Evolutionary conservation across 2,888 invertebrate species (phyloP).

Genomic region (Flexamia atlantica): DNA sequence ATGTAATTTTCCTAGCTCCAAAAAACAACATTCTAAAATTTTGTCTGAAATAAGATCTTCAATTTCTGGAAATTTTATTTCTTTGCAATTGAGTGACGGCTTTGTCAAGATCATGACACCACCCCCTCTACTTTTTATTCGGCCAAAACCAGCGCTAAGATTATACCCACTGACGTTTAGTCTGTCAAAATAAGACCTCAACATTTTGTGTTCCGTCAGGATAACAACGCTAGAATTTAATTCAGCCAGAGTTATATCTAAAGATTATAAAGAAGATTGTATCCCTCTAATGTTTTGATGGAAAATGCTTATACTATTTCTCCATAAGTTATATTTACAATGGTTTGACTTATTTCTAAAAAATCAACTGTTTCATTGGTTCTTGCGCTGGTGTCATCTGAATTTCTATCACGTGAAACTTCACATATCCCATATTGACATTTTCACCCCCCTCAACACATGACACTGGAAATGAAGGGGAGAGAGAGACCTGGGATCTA

Average conservation of each 20-base stretch:
- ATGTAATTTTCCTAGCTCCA: not conserved
- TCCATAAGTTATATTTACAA: not conserved
- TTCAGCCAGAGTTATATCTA: constrained; percentile 14
- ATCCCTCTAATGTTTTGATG: constrained; percentile 27
- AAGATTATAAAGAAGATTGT: not conserved
- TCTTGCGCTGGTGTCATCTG: not conserved
- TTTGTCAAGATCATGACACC: constrained; percentile 15
- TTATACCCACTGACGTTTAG: constrained; percentile 7
- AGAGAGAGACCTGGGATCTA: not conserved
- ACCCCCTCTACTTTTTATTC: not conserved
- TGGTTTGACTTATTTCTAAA: not conserved
- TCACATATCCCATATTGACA: not conserved
- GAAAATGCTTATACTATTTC: not conserved
- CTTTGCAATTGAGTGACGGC: constrained; percentile 7
- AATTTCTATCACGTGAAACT: not conserved
- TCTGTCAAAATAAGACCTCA: not conserved
- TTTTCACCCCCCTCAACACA: not conserved
- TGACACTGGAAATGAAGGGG: not conserved
- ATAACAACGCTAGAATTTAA: constrained; percentile 19
- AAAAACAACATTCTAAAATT: constrained; percentile 14
- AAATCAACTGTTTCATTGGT: not conserved
- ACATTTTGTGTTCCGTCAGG: constrained; percentile 15
- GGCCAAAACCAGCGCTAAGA: not conserved
- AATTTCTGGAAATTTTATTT: constrained; percentile 21
- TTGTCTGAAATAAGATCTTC: constrained; percentile 4